These are phyloP conservation scores for Catajapyx aquilonaris DNA, from an alignment of 1,140 invertebrate species.

Conservation along the genomic window DNA sequence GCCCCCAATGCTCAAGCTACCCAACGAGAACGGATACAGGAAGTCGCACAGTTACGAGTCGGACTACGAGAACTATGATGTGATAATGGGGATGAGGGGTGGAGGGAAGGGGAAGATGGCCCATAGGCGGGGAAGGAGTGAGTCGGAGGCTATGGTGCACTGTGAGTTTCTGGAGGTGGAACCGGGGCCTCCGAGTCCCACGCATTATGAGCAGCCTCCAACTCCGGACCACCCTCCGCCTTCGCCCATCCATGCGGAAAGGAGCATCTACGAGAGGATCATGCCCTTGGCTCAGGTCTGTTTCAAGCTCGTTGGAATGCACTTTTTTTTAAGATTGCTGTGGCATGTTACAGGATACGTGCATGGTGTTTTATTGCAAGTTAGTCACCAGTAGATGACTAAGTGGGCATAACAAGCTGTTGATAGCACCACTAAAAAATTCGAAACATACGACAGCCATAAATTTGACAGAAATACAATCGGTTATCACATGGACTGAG, in stretches of 20 bases:
- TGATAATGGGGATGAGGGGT: neutral
- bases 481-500: too few relatives aligned
- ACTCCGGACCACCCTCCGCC: slow-evolving; percentile 88
- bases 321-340: slow-evolving; percentile 5
- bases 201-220: slow-evolving; percentile 74
- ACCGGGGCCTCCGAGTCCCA: slow-evolving; percentile 42
- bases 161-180: neutral
- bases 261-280: slow-evolving; percentile 73
- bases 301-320: slow-evolving; percentile 9
- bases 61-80: neutral
- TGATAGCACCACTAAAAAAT: too few relatives aligned
- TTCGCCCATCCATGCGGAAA: slow-evolving; percentile 69
- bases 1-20: too few relatives aligned
- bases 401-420: too few relatives aligned
- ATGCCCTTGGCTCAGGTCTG: slow-evolving; percentile 68
- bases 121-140: neutral
- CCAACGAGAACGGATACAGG: neutral
- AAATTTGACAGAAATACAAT: too few relatives aligned
- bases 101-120: neutral
- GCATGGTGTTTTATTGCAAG: neutral
- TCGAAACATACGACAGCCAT: too few relatives aligned
- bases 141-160: neutral
- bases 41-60: neutral
- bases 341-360: slow-evolving; percentile 3
- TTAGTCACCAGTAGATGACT: neutral